Base-by-base conservation (phyloP, 2,797 vertebrate species). In the Acropternis orthonyx region DNA sequence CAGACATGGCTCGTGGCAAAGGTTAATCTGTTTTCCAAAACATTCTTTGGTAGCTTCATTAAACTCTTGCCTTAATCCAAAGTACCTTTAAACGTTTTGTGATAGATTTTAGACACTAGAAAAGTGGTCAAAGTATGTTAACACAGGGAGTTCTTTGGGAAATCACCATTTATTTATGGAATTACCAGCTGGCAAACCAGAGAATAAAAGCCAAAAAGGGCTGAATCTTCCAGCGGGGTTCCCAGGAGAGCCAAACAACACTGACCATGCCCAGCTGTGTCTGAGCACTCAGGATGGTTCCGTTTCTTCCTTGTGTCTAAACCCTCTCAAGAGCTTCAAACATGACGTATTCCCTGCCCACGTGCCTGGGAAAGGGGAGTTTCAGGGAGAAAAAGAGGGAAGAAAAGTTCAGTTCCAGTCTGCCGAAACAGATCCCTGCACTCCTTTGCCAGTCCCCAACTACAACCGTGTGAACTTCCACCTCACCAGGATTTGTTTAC, bases 11-110 rank as follows among this genome's bases (percentile, higher is more conserved):
- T 83, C 68, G n/a, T 44, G 46, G 59, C 85, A 86, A 62, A 95
- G 88, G 81, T 72, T 67, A 88, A 93, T 67, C 68, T 92, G 32
- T 86, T 93, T 92, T 67, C 94, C 92, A 93, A 86, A 95, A 92
- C 85, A 72, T 41, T 66, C 11, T 67, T 71, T 72, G 81, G 68
- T 48, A 39, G 65, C 48, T 89, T 72, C 63, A 39, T 5, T 63
- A 49, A 79, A 54, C 58, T 79, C 58, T 44, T 32, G 3, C 34
- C 63, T 79, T 49, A 39, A 72, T 55, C 73, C 73, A 43, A 75
- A 95, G 49, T 24, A 85, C 48, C 68, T 37, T 39, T 56, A 10
- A 24, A 95, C 76, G 63, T 48, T 75, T 12, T 28, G 52, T 28
- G 58, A 18, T 49, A 76, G 54, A 41, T 61, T 76, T 86, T 12